Conservation (phyloP, 2,888 invertebrate species). For the Nycteola revayana region DNA sequence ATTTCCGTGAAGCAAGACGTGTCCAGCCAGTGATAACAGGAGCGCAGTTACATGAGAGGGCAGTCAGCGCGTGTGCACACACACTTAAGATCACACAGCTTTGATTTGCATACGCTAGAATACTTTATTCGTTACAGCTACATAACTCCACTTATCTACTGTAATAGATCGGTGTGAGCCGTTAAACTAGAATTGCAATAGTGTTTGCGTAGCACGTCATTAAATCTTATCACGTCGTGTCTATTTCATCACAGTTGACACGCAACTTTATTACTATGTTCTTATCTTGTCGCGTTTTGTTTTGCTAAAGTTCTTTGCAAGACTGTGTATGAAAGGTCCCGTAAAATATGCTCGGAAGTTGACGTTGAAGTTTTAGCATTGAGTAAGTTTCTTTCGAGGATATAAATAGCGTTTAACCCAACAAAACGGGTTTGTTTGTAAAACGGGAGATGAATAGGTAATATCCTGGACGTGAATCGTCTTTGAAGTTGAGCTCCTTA, state of each 20-base stretch:
- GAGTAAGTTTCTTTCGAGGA: not conserved
- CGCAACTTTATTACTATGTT: slow-evolving; percentile 21
- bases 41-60: no score
- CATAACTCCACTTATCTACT: slow-evolving; percentile 31
- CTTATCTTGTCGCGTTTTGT: slow-evolving; percentile 7
- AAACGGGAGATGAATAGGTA: not conserved
- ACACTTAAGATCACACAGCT: slow-evolving; percentile 31
- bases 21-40: no score
- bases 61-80: slow-evolving; percentile 22
- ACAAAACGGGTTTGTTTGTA: not conserved
- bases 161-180: slow-evolving; percentile 37
- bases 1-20: no score
- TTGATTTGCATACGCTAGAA: slow-evolving; percentile 32
- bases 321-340: not conserved
- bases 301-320: slow-evolving; percentile 4
- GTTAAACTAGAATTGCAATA: slow-evolving; percentile 34
- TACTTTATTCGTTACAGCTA: slow-evolving; percentile 32
- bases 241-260: slow-evolving; percentile 30
- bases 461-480: not conserved
- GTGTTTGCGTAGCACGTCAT: slow-evolving; percentile 37
- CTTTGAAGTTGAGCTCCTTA: not conserved
- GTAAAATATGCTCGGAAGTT: not conserved
- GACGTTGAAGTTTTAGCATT: not conserved
- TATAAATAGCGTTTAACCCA: not conserved
- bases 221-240: slow-evolving; percentile 33